Conservation (phyloP, 2,113 vertebrate species). For the Clarias batrachus region DNA sequence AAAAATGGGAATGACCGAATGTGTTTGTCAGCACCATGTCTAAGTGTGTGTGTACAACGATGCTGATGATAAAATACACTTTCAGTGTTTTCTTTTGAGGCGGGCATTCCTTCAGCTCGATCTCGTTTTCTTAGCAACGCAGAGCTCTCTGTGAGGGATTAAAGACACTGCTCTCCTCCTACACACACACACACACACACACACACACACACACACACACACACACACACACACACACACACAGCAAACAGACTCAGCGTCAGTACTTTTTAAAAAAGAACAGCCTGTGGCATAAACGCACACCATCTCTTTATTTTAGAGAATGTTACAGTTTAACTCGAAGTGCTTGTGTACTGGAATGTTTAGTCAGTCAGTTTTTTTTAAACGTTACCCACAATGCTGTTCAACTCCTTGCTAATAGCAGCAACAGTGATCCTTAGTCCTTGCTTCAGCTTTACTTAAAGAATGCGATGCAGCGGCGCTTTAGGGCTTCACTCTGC, state of each 20-base stretch:
- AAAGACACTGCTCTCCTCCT: constrained; percentile 20
- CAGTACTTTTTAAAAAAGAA: constrained; percentile 15
- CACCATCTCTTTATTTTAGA: constrained; percentile 32
- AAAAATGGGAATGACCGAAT: background rate
- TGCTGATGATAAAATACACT: constrained; percentile 54
- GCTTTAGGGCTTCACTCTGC: background rate
- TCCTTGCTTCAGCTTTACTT: background rate
- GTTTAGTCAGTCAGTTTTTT: background rate
- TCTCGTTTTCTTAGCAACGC: constrained; percentile 59
- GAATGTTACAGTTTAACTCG: constrained; percentile 23
- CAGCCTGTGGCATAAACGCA: constrained; percentile 6
- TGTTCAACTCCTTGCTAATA: background rate
- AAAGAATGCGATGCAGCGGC: background rate
- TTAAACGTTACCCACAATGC: background rate
- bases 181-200: constrained; percentile 8
- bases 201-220: background rate
- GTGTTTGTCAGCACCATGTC: constrained; percentile 34
- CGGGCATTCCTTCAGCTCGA: constrained; percentile 64
- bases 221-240: constrained; percentile 8
- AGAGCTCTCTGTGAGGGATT: constrained; percentile 56
- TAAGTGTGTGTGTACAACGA: background rate
- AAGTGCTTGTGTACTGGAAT: constrained; percentile 18
- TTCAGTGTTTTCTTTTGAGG: constrained; percentile 62
- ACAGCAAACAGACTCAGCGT: background rate
- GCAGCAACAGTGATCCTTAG: too few relatives aligned